Evolutionary conservation across 2,888 invertebrate genomes (phyloP), one percentile per base, ranked within the genome.

Genomic region (Lochmaea crataegi): DNA sequence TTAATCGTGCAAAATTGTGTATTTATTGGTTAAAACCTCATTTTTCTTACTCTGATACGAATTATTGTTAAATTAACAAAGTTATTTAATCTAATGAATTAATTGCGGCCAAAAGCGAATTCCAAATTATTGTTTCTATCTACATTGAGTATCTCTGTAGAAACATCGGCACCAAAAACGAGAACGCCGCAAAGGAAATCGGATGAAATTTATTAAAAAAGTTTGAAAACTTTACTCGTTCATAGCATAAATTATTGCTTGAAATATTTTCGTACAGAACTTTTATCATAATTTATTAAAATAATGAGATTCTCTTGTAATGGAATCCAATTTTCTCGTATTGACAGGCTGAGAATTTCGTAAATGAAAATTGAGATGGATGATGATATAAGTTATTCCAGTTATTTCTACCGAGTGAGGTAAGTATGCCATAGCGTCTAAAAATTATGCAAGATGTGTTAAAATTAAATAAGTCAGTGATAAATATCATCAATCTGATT

Each of bases 141-240:
- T 48, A 38, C 48, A 48, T 45, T 45, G 48, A 60, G 45, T 68
- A 68, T 68, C 68, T 68, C 68, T 68, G 65, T 65, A 12, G 48
- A n/a, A 69, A 61, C 64, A 70, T 70, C 70, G 70, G 26, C 64
- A 65, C 42, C 32, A 64, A 64, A 70, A 70, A 64, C 38, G 70
- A 65, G 65, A 68, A 57, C 64, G 64, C 18, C 42, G 64, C 64
- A 65, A 68, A 74, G 74, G 64, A 68, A 72, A 72, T 74, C 71
- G 71, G 74, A 71, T 65, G 61, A 76, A 79, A 79, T 79, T 79
- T 79, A 79, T 79, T 79, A 79, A 79, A 79, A 76, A 79, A 79
- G 79, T 79, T 79, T 76, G 26, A 42, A 69, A 77, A 74, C 68
- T 71, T 75, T 75, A 73, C 71, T 71, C 76, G 76, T 77, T 77